Evolutionary conservation across 2,888 invertebrate genomes (phyloP).

Genomic region (Sesia bembeciformis): DNA sequence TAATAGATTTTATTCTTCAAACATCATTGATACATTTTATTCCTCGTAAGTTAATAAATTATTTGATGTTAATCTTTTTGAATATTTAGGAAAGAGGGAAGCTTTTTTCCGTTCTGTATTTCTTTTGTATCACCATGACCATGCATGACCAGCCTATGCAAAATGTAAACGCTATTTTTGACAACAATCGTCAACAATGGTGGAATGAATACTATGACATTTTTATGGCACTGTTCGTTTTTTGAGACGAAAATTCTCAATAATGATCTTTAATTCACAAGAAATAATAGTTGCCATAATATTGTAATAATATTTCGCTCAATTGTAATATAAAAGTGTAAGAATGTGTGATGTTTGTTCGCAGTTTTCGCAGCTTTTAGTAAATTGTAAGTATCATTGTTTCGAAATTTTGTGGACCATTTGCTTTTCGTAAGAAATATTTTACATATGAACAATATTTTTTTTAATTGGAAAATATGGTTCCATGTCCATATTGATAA

Average conservation of each 20-base stretch:
- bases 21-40: too few relatives aligned
- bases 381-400: slow-evolving; percentile 76
- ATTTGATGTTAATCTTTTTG: too few relatives aligned
- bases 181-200: slow-evolving; percentile 72
- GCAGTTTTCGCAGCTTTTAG: slow-evolving; percentile 93
- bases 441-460: too few relatives aligned
- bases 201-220: slow-evolving; percentile 68
- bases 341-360: slow-evolving; percentile 94
- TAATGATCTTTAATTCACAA: slow-evolving; percentile 59
- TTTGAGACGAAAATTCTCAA: slow-evolving; percentile 66
- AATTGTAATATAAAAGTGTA: slow-evolving; percentile 66
- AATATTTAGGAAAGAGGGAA: too few relatives aligned
- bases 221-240: slow-evolving; percentile 62
- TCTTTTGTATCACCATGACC: too few relatives aligned
- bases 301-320: slow-evolving; percentile 59
- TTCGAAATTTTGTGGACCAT: slow-evolving; percentile 43
- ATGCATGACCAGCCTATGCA: neutral
- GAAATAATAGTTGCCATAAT: slow-evolving; percentile 51
- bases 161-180: slow-evolving; percentile 56
- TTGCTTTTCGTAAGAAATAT: neutral
- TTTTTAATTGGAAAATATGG: too few relatives aligned
- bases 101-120: too few relatives aligned
- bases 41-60: too few relatives aligned
- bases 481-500: neutral
- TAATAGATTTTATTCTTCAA: too few relatives aligned